Conservation (phyloP, 2,113 vertebrate species). For the Phylloscopus whistleri region DNA sequence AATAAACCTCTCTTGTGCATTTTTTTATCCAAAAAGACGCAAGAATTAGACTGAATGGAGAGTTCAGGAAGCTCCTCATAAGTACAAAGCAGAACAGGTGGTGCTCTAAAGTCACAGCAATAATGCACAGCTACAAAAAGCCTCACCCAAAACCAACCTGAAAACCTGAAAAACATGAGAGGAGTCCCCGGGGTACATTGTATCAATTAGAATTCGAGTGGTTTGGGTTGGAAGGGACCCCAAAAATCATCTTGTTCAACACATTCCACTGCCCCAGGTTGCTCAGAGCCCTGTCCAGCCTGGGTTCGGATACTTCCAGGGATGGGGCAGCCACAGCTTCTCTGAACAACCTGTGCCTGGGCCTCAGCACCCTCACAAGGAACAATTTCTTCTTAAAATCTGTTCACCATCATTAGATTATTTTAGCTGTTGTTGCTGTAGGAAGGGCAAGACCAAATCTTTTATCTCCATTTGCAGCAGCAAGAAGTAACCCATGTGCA, state of each 20-base stretch:
- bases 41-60: not conserved
- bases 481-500: not conserved
- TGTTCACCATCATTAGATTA: not conserved
- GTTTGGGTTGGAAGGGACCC: not conserved
- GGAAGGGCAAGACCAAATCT: not conserved
- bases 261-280: rapidly evolving
- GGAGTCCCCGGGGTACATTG: not conserved
- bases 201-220: not conserved
- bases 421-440: not conserved
- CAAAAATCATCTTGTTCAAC: not conserved
- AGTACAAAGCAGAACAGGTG: not conserved
- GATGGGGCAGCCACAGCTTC: not conserved
- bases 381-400: not conserved
- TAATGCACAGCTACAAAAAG: not conserved
- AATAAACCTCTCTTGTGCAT: not conserved
- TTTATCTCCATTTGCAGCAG: not conserved
- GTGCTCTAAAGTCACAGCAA: not conserved
- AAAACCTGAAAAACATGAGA: not conserved
- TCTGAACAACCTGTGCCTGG: not conserved
- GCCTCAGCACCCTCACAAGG: not conserved
- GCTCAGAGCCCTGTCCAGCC: rapidly evolving
- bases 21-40: not conserved
- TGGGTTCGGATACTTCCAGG: too few species aligned
- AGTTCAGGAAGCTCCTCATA: not conserved
- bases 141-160: not conserved